Percentiles rank a stretch among this genome's conserved stretches.
phyloP scores from a whole-genome alignment of 2,888 invertebrate species.

The Trissoscelio sp. region DNA sequence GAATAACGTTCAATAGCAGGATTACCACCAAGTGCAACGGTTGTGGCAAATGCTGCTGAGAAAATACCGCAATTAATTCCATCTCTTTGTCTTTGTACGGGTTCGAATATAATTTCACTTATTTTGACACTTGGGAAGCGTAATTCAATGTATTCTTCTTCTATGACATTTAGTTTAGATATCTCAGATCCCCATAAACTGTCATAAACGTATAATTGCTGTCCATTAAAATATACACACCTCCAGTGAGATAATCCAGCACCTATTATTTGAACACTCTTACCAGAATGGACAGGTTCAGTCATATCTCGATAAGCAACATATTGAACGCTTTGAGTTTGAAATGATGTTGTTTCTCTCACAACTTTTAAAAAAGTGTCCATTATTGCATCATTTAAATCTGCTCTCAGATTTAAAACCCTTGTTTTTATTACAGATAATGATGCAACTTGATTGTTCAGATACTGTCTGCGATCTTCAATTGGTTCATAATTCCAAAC shows the following conservation, averaged over 20 bases:
- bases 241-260: slow-evolving; percentile 61
- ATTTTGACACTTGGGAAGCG: too few species aligned
- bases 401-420: neutral
- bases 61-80: neutral
- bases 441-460: slow-evolving; percentile 6
- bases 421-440: too few species aligned
- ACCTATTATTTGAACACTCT: slow-evolving; percentile 63
- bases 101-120: too few species aligned
- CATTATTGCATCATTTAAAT: neutral
- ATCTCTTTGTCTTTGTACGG: too few species aligned
- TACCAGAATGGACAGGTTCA: neutral
- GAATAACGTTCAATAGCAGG: neutral
- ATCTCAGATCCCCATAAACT: slow-evolving; percentile 30
- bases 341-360: slow-evolving; percentile 6
- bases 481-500: neutral
- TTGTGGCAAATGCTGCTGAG: slow-evolving; percentile 64
- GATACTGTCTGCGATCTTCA: slow-evolving; percentile 1
- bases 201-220: slow-evolving; percentile 48
- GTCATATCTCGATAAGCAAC: slow-evolving; percentile 11
- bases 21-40: slow-evolving; percentile 58
- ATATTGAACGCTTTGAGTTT: slow-evolving; percentile 34
- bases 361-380: slow-evolving; percentile 20
- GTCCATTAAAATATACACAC: slow-evolving; percentile 60
- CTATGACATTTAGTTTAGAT: neutral
- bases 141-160: slow-evolving; percentile 14